Percentiles rank a stretch among this genome's conserved stretches.
Conservation (phyloP, 2,797 vertebrate species). For the Artibeus lituratus region DNA sequence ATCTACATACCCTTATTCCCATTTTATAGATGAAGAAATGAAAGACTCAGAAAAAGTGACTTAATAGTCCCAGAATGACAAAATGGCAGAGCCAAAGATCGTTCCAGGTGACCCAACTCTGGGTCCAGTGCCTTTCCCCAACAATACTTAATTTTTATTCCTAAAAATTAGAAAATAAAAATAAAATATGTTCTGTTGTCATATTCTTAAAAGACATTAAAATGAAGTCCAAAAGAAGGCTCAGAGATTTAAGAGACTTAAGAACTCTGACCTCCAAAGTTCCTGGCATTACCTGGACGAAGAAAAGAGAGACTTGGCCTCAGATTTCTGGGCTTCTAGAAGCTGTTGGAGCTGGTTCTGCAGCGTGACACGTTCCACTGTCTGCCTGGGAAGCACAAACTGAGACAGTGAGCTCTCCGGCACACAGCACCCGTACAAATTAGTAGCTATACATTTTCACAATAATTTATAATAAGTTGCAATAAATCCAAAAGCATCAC, state of each 20-base stretch:
- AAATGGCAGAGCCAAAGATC: not conserved
- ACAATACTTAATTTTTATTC: not conserved
- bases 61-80: not conserved
- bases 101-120: not conserved
- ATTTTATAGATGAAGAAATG: not conserved
- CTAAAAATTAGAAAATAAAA: not conserved
- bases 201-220: not conserved
- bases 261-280: not conserved
- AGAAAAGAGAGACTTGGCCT: constrained; percentile 84
- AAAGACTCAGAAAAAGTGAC: not conserved
- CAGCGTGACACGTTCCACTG: constrained; percentile 88
- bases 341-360: constrained; percentile 95
- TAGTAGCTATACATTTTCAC: not conserved
- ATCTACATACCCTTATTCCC: not conserved
- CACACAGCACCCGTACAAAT: not conserved
- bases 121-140: not conserved
- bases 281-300: constrained; percentile 87
- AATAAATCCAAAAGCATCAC: not conserved
- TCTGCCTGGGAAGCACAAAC: constrained; percentile 86
- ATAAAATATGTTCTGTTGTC: not conserved
- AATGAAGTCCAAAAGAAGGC: not conserved
- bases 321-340: constrained; percentile 87
- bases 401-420: not conserved
- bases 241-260: not conserved
- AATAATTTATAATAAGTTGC: not conserved